These are phyloP conservation scores for Himalopsyche japonica DNA, from an alignment of 2,888 invertebrate species.

Conservation along the genomic window DNA sequence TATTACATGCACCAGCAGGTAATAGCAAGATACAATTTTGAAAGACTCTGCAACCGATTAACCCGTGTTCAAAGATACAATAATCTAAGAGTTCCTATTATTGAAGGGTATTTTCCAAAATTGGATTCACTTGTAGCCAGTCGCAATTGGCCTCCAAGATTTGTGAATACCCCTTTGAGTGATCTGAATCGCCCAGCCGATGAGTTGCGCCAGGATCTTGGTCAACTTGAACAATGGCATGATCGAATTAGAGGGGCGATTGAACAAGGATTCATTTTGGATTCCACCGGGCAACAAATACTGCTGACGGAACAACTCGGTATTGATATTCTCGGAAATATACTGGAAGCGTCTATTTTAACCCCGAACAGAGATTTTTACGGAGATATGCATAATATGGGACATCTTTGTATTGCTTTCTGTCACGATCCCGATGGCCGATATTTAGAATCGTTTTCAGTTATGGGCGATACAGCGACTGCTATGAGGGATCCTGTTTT, in stretches of 20 bases:
- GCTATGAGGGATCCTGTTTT: slow-evolving; percentile 49
- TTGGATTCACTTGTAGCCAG: slow-evolving; percentile 68
- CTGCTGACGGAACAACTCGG: slow-evolving; percentile 68
- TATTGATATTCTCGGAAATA: slow-evolving; percentile 78
- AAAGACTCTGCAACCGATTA: slow-evolving; percentile 31
- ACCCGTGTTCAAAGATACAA: slow-evolving; percentile 17
- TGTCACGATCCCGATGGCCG: slow-evolving; percentile 80
- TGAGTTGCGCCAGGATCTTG: slow-evolving; percentile 66
- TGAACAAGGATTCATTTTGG: slow-evolving; percentile 63
- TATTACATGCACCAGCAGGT: slow-evolving; percentile 71
- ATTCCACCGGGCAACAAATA: slow-evolving; percentile 61
- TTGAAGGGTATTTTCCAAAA: slow-evolving; percentile 66
- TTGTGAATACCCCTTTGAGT: slow-evolving; percentile 57
- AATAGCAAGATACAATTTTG: slow-evolving; percentile 53
- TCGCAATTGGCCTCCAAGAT: slow-evolving; percentile 66
- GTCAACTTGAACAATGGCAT: slow-evolving; percentile 75
- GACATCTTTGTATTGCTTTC: slow-evolving; percentile 76
- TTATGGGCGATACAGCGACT: slow-evolving; percentile 48
- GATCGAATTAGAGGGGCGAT: slow-evolving; percentile 73
- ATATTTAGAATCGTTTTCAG: slow-evolving; percentile 56
- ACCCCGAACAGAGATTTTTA: slow-evolving; percentile 72
- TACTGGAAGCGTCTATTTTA: slow-evolving; percentile 74
- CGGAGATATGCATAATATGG: slow-evolving; percentile 82
- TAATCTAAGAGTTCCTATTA: slow-evolving; percentile 33
- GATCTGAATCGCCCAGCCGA: slow-evolving; percentile 72